Conservation (phyloP, 1,140 invertebrate genomes). For the Nomia melanderi region DNA sequence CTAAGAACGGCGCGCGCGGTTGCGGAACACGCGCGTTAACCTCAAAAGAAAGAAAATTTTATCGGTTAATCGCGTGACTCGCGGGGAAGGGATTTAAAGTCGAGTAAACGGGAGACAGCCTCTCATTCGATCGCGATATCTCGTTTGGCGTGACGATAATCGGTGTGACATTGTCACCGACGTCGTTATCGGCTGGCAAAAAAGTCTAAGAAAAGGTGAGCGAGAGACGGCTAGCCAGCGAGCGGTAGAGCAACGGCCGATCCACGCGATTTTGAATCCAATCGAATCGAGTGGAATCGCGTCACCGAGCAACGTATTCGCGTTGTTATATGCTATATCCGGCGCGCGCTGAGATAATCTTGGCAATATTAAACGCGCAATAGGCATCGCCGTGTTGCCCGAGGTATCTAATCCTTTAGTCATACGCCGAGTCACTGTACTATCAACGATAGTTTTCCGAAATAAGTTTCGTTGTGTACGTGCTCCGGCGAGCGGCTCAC, state of each 20-base stretch:
- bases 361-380: slow-evolving; percentile 55
- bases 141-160: slow-evolving; percentile 48
- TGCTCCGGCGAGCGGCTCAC: too few species aligned
- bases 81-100: slow-evolving; percentile 17
- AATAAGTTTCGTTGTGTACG: not conserved
- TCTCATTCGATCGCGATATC: slow-evolving; percentile 23
- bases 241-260: not conserved
- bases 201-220: not conserved
- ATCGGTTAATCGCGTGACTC: slow-evolving; percentile 43
- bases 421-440: slow-evolving; percentile 35
- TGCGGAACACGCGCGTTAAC: not conserved
- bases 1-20: too few species aligned
- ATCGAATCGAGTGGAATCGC: too few species aligned
- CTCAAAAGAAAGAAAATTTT: slow-evolving; percentile 2
- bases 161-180: slow-evolving; percentile 46
- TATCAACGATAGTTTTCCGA: slow-evolving; percentile 50
- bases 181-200: slow-evolving; percentile 38
- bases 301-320: not conserved
- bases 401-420: slow-evolving; percentile 61
- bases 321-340: slow-evolving; percentile 3
- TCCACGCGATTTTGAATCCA: slow-evolving; percentile 24
- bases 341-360: slow-evolving; percentile 50
- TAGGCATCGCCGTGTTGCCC: slow-evolving; percentile 36
- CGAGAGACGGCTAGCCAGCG: not conserved
- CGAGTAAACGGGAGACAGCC: not conserved